Percentiles rank a stretch among this genome's conserved stretches.
phyloP scores from a whole-genome alignment of 1,140 invertebrate species.

The Aphaenogaster ashmeadi region DNA sequence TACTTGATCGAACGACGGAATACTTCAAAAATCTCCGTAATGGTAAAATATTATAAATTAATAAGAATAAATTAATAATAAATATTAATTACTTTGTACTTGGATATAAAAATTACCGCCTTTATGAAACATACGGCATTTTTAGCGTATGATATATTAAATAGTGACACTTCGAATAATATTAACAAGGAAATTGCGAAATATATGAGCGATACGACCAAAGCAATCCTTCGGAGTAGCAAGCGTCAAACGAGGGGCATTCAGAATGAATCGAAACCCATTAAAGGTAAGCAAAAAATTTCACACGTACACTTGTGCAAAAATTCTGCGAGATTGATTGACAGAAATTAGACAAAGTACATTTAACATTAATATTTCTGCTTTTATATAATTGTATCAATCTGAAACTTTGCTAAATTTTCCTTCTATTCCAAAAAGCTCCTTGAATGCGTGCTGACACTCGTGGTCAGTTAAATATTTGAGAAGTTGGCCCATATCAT shows the following conservation, averaged over 20 bases:
- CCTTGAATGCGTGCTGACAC: slow-evolving; percentile 91
- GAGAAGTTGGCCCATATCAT: slow-evolving; percentile 92
- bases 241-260: slow-evolving; percentile 52
- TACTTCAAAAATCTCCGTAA: slow-evolving; percentile 72
- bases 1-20: slow-evolving; percentile 52
- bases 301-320: not conserved
- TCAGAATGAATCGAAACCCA: not conserved
- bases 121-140: slow-evolving; percentile 26
- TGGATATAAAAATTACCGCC: not conserved
- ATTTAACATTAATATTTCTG: not conserved
- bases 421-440: slow-evolving; percentile 92
- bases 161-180: slow-evolving; percentile 44
- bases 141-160: slow-evolving; percentile 47
- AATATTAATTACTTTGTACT: not conserved
- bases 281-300: slow-evolving; percentile 17
- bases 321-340: not conserved
- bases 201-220: slow-evolving; percentile 68
- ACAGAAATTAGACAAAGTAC: not conserved
- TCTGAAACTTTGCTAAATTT: slow-evolving; percentile 69
- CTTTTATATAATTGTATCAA: slow-evolving; percentile 28
- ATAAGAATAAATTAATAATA: no score
- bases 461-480: slow-evolving; percentile 91
- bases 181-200: slow-evolving; percentile 61
- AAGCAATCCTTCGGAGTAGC: not conserved
- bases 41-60: slow-evolving; percentile 53